Evolutionary conservation across 2,888 invertebrate genomes (phyloP), one percentile per base, ranked within the genome.

Genomic region (Pasiphila rectangulata): DNA sequence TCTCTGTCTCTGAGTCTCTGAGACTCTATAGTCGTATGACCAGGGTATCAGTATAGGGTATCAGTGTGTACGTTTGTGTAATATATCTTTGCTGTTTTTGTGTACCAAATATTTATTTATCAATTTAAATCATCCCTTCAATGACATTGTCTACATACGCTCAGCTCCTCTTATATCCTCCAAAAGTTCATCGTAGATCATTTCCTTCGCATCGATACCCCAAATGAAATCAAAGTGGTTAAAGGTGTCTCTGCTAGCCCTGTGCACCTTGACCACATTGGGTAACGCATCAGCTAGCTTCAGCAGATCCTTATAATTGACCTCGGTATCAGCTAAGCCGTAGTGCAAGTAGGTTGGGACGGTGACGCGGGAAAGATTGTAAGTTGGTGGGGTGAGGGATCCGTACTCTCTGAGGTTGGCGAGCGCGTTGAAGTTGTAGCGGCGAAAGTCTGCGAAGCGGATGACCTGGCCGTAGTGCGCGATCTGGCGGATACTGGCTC

Each of bases 141-240:
- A n/a, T n/a, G n/a, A n/a, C n/a, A n/a, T n/a, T n/a, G n/a, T n/a
- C n/a, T n/a, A n/a, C n/a, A n/a, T 51, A 2, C 35, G 43, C 16
- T 76, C 77, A 27, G 69, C 69, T 5, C 69, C 47, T 29, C 53
- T 69, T 64, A 79, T 42, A 1, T 51, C 27, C 1, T 19, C 20
- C 2, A 78, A 13, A 0, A 78, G 0, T 1, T 34, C 49, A n/a
- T 69, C 62, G 25, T 71, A 75, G 0, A 78, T 20, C 16, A 61
- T 40, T 0, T 53, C 50, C 21, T 37, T 69, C 0, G 55, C 72
- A 32, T 73, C 66, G 0, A 20, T 45, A 0, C 62, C 69, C 79
- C 79, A 80, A n/a, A 75, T 57, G 39, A 72, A 79, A 21, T 78
- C 78, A 2, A 57, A 63, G 51, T 79, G 79, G 39, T 69, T 69